These are phyloP conservation scores for Palloptera scutellata DNA, from an alignment of 2,888 invertebrate species.

Conservation along the genomic window DNA sequence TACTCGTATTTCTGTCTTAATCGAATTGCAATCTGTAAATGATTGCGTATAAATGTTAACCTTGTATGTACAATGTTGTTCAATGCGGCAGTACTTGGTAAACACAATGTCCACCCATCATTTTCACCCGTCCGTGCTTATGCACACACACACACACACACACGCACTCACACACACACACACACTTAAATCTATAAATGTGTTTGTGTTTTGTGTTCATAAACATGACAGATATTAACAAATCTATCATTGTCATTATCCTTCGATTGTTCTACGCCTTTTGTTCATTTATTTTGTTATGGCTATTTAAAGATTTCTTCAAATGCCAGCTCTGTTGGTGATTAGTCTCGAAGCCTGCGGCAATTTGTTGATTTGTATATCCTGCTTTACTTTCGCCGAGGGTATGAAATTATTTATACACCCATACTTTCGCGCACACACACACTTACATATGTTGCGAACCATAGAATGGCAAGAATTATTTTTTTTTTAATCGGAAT, in stretches of 20 bases:
- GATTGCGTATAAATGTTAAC: constrained; percentile 58
- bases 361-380: constrained; percentile 33
- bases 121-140: neutral
- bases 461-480: neutral
- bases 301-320: constrained; percentile 36
- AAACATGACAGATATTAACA: constrained; percentile 64
- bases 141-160: neutral
- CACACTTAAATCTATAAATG: no score
- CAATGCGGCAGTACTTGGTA: neutral
- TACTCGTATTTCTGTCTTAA: constrained; percentile 42
- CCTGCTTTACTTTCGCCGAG: neutral
- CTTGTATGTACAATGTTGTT: constrained; percentile 10
- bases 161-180: neutral
- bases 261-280: constrained; percentile 56
- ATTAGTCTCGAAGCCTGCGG: constrained; percentile 39
- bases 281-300: constrained; percentile 33
- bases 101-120: neutral
- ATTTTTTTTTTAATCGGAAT: neutral
- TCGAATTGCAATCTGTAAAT: constrained; percentile 62
- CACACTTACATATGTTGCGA: constrained; percentile 12
- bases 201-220: constrained; percentile 47
- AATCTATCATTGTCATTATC: constrained; percentile 65
- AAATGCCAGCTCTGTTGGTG: constrained; percentile 31
- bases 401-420: constrained; percentile 15
- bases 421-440: constrained; percentile 29